These are phyloP conservation scores for Hylaeus anthracinus DNA, from an alignment of 1,140 invertebrate species.

Conservation along the genomic window DNA sequence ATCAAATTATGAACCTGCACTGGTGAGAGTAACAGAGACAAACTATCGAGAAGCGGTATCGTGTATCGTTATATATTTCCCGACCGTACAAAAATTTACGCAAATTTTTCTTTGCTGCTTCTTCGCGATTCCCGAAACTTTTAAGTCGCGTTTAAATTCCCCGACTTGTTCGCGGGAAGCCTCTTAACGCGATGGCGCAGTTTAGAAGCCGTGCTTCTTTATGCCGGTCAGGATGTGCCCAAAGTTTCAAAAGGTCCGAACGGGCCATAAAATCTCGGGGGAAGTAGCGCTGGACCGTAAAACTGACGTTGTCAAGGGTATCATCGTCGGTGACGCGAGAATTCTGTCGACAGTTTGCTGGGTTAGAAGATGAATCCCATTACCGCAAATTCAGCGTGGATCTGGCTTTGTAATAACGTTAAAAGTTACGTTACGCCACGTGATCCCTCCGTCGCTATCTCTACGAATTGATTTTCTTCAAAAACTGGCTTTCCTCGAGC, in stretches of 20 bases:
- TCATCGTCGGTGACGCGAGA: background rate
- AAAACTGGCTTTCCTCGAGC: background rate
- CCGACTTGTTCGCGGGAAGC: too few relatives aligned
- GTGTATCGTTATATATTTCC: too few relatives aligned
- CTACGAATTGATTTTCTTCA: background rate
- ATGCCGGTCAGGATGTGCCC: background rate
- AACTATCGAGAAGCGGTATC: too few relatives aligned
- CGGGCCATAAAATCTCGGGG: background rate
- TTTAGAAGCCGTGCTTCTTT: background rate
- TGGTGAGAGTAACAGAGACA: too few relatives aligned
- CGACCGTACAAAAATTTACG: too few relatives aligned
- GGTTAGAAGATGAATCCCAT: background rate
- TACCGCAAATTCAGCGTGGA: background rate
- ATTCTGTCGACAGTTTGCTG: too few relatives aligned
- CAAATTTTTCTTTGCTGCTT: too few relatives aligned
- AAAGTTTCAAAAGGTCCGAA: background rate
- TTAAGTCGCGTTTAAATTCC: too few relatives aligned
- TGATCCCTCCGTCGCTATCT: background rate
- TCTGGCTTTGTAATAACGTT: background rate
- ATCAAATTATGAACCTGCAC: too few relatives aligned
- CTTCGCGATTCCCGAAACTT: too few relatives aligned
- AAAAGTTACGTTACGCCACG: background rate
- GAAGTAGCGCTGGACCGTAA: background rate
- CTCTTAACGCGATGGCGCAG: too few relatives aligned
- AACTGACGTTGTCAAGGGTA: conserved; percentile 1